Evolutionary conservation across 2,797 vertebrate species (phyloP).

Genomic region (Megalops cyprinoides): DNA sequence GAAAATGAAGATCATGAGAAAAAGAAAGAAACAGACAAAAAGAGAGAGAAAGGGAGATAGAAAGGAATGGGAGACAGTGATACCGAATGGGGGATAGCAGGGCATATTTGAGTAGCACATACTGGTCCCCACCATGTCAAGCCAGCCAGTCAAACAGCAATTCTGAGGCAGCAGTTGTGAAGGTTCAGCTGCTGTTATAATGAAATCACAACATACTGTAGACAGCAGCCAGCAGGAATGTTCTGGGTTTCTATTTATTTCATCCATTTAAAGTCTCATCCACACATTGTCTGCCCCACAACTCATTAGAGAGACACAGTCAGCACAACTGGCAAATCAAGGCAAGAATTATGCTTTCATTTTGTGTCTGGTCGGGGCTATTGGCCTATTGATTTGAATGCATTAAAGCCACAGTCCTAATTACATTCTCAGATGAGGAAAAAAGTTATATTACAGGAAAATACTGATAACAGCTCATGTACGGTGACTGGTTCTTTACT

Average conservation of each 20-base stretch:
- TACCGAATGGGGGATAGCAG: not conserved
- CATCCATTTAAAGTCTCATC: not conserved
- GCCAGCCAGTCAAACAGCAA: not conserved
- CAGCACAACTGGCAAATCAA: slow-evolving; percentile 44
- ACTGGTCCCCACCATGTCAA: not conserved
- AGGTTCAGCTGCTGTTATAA: not conserved
- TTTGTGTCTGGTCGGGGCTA: slow-evolving; percentile 58
- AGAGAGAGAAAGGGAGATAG: slow-evolving; percentile 35
- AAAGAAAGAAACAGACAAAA: too few relatives aligned
- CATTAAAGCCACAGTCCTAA: not conserved
- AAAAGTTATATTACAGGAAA: not conserved
- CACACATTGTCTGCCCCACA: not conserved
- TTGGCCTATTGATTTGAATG: slow-evolving; percentile 53
- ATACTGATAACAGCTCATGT: too few relatives aligned
- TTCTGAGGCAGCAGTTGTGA: not conserved
- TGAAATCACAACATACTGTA: not conserved
- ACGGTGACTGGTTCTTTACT: too few relatives aligned
- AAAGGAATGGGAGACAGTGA: not conserved
- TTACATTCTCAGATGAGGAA: not conserved
- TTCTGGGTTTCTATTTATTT: not conserved
- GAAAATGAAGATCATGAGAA: not conserved
- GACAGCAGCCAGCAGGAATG: not conserved
- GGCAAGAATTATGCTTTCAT: slow-evolving; percentile 64
- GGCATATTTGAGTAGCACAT: not conserved
- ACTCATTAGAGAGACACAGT: slow-evolving; percentile 30